Conservation (phyloP, 2,888 invertebrate species). For the Dromius quadrimaculatus region DNA sequence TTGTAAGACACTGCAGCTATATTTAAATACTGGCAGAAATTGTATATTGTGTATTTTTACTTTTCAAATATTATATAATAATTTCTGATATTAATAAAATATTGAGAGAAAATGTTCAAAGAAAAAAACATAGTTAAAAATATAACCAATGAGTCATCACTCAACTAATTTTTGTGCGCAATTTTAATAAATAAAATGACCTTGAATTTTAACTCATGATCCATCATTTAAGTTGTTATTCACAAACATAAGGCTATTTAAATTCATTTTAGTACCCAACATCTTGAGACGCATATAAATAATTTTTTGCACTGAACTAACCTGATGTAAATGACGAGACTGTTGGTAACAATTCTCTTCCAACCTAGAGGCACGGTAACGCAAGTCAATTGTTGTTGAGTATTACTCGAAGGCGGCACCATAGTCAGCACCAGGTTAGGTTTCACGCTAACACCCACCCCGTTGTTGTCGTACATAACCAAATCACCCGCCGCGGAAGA, state of each 20-base stretch:
- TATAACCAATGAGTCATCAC: slow-evolving; percentile 5
- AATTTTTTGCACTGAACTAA: slow-evolving; percentile 60
- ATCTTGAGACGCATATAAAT: neutral
- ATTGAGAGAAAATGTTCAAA: neutral
- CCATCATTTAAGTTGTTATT: slow-evolving; percentile 36
- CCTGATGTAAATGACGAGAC: slow-evolving; percentile 83
- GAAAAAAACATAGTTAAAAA: slow-evolving; percentile 16
- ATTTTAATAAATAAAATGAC: slow-evolving; percentile 28
- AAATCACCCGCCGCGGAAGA: slow-evolving; percentile 35
- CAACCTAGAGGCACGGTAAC: slow-evolving; percentile 80
- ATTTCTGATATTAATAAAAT: no score
- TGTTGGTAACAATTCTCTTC: slow-evolving; percentile 80
- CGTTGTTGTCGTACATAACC: slow-evolving; percentile 67
- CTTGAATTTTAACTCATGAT: slow-evolving; percentile 31
- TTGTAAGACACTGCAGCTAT: neutral
- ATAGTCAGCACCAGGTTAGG: slow-evolving; percentile 63
- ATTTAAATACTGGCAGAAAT: neutral
- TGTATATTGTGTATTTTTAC: neutral
- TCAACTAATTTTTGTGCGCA: slow-evolving; percentile 26
- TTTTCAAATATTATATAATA: neutral
- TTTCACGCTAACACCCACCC: slow-evolving; percentile 64
- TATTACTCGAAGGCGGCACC: slow-evolving; percentile 58
- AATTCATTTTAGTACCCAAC: neutral
- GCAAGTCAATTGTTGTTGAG: slow-evolving; percentile 61
- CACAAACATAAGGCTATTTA: slow-evolving; percentile 20